Conservation (phyloP, 2,888 invertebrate species). For the Sminthurides aquaticus region DNA sequence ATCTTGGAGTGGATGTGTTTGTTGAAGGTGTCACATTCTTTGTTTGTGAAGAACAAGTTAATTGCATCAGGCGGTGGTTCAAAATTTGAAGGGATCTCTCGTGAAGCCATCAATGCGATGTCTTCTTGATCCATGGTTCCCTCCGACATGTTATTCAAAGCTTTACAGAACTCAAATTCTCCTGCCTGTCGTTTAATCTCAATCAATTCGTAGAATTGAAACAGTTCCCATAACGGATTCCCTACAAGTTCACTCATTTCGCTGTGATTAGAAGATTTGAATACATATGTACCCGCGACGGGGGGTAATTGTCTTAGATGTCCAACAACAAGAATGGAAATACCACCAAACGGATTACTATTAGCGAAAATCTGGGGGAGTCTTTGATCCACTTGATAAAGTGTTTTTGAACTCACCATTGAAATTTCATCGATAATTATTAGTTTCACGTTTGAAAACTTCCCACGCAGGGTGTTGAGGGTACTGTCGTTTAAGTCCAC, state of each 20-base stretch:
- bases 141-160: constrained; percentile 26
- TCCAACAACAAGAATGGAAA: constrained; percentile 23
- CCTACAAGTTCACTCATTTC: not conserved
- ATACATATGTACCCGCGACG: constrained; percentile 22
- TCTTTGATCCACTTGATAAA: constrained; percentile 17
- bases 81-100: constrained; percentile 4
- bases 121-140: constrained; percentile 21
- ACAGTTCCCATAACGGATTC: constrained; percentile 17
- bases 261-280: constrained; percentile 5
- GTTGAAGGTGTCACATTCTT: constrained; percentile 13
- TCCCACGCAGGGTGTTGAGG: constrained; percentile 1
- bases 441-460: constrained; percentile 12
- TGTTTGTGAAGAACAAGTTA: constrained; percentile 16
- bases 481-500: constrained; percentile 3
- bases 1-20: not conserved
- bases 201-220: constrained; percentile 19
- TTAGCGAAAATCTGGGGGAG: constrained; percentile 13
- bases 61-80: constrained; percentile 14
- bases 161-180: constrained; percentile 25
- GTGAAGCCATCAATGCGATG: constrained; percentile 13
- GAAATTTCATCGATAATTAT: constrained; percentile 29
- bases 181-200: constrained; percentile 31
- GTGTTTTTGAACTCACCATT: constrained; percentile 14
- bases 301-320: constrained; percentile 29
- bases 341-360: constrained; percentile 2